Evolutionary conservation across 92 coral and sea anemone species (phyloP).

Genomic region (Palythoa grandis): DNA sequence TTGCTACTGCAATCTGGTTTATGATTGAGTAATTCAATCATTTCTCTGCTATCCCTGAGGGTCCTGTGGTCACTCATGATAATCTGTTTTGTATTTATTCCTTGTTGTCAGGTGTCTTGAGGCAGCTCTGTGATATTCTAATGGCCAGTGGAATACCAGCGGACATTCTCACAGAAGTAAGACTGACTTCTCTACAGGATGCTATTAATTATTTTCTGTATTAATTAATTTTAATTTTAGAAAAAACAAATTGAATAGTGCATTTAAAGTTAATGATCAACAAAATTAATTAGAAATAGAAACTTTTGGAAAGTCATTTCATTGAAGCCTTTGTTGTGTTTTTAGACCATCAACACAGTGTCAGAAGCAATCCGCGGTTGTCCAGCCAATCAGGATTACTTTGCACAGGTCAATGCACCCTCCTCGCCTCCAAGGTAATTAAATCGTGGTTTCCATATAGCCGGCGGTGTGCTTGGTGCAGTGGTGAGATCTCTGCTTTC

Average conservation of each 20-base stretch:
- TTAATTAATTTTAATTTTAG: too few species aligned
- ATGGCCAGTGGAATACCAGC: slow-evolving; percentile 99
- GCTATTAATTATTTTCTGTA: too few species aligned
- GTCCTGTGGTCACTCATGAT: background rate
- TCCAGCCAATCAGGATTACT: slow-evolving; percentile 96
- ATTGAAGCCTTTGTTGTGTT: background rate
- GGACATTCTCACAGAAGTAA: slow-evolving; percentile 93
- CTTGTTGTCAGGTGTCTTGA: slow-evolving; percentile 62
- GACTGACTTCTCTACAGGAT: background rate
- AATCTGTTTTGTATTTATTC: background rate
- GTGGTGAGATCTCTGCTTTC: background rate
- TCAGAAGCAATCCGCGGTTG: slow-evolving; percentile 95
- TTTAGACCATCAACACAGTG: slow-evolving; percentile 94
- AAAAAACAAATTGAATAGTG: background rate
- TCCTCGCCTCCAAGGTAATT: slow-evolving; percentile 94
- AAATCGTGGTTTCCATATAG: too few species aligned
- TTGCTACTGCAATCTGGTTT: too few species aligned
- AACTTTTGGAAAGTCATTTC: background rate
- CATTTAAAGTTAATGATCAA: background rate
- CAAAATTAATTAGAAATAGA: background rate
- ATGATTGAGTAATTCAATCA: too few species aligned
- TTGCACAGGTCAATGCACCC: slow-evolving; percentile 94
- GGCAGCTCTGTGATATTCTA: slow-evolving; percentile 81
- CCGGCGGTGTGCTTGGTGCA: too few species aligned
- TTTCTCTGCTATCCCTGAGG: background rate